Percentiles rank a stretch among this genome's conserved stretches.
Conservation (phyloP, 2,797 vertebrate species). For the Chaunax sp. region DNA sequence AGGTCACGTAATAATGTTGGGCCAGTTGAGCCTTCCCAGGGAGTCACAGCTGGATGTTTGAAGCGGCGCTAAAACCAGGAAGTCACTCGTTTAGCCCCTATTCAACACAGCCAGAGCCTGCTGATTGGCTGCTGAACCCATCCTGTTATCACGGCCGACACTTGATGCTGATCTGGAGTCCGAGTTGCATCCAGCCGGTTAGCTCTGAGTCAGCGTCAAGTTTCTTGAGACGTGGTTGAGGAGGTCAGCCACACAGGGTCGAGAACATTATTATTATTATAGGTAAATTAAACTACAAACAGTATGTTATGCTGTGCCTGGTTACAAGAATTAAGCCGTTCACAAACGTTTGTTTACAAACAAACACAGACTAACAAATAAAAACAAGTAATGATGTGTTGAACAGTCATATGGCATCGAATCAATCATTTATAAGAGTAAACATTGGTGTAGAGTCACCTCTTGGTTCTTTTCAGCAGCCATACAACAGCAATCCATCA, state of each 20-base stretch:
- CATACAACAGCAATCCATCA: slow-evolving; percentile 38
- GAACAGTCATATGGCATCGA: slow-evolving; percentile 28
- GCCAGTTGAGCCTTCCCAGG: slow-evolving; percentile 7
- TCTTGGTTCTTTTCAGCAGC: slow-evolving; percentile 30
- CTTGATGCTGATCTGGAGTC: slow-evolving; percentile 10
- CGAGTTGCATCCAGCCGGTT: background rate
- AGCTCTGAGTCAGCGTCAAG: background rate
- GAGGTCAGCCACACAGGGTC: background rate
- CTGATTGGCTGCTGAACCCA: slow-evolving; percentile 55
- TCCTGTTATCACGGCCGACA: background rate
- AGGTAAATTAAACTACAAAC: slow-evolving; percentile 49
- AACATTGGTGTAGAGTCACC: slow-evolving; percentile 46
- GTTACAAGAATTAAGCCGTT: slow-evolving; percentile 40
- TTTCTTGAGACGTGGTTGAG: slow-evolving; percentile 1
- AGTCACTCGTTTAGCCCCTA: slow-evolving; percentile 17
- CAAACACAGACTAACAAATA: slow-evolving; percentile 36
- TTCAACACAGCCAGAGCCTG: slow-evolving; percentile 37
- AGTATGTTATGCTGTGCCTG: slow-evolving; percentile 31
- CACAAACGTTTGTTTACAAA: slow-evolving; percentile 39
- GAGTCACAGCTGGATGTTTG: slow-evolving; percentile 21
- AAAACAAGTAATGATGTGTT: slow-evolving; percentile 31
- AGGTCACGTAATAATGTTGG: slow-evolving; percentile 30
- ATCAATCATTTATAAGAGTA: slow-evolving; percentile 42
- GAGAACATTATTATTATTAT: slow-evolving; percentile 33
- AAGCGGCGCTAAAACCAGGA: slow-evolving; percentile 43